Percentiles rank a stretch among this genome's conserved stretches.
Evolutionary conservation across 2,797 vertebrate species (phyloP).

Genomic region (Enteromius mattozi): DNA sequence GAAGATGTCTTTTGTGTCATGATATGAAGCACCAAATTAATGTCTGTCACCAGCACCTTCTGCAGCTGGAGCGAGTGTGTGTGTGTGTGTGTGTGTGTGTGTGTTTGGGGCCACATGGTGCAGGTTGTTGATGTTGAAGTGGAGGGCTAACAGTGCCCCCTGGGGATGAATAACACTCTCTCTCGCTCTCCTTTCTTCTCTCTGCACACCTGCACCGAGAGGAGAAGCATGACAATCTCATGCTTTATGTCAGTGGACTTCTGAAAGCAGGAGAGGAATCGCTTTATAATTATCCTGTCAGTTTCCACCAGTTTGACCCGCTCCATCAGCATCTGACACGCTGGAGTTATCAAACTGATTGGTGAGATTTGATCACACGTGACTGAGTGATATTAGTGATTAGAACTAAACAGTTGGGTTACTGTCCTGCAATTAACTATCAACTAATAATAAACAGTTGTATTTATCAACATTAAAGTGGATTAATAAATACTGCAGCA

Average conservation of each 20-base stretch:
- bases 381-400: neutral
- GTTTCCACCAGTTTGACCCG: neutral
- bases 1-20: slow-evolving; percentile 58
- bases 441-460: neutral
- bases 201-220: slow-evolving; percentile 22
- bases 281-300: slow-evolving; percentile 32
- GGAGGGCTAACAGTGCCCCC: slow-evolving; percentile 80
- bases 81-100: slow-evolving; percentile 51
- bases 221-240: slow-evolving; percentile 1
- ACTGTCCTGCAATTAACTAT: neutral
- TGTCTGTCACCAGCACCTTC: slow-evolving; percentile 56
- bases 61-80: slow-evolving; percentile 46
- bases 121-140: slow-evolving; percentile 56
- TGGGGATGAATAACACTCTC: slow-evolving; percentile 69
- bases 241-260: slow-evolving; percentile 25
- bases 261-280: slow-evolving; percentile 2
- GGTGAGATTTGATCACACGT: neutral
- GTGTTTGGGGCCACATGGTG: slow-evolving; percentile 51
- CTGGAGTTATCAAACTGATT: neutral
- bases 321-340: neutral
- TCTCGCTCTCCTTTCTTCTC: slow-evolving; percentile 42
- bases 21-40: slow-evolving; percentile 55
- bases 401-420: neutral
- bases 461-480: neutral
- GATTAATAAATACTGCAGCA: neutral